Evolutionary conservation across 2,113 vertebrate genomes (phyloP), one percentile per base, ranked within the genome.

Genomic region (Turdus rufiventris): DNA sequence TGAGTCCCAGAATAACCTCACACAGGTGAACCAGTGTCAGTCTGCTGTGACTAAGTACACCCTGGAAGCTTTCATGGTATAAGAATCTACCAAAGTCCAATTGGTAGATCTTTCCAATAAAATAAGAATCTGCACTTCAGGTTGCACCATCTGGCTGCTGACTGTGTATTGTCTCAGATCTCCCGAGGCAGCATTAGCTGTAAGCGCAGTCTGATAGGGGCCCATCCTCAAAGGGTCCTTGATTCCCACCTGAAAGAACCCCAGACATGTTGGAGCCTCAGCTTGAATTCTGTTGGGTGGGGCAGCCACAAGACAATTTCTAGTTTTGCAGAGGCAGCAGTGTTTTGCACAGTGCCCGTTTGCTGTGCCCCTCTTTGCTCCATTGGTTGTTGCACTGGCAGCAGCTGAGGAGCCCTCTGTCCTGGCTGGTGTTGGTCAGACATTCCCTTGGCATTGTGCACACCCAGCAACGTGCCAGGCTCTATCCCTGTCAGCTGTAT

Each of bases 401-500:
- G 93, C 83, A 72, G 85, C 74, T 51, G 83, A 79, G 84, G 76
- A 89, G 24, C 48, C 57, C 76, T 57, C 47, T 91, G 70, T 68
- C 58, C 85, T 82, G 89, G 76, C 79, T 14, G 2, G 26, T 29
- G 33, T 12, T 92, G 93, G 86, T 86, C 82, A 92, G 82, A 48
- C 74, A 34, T 67, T 82, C 86, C 73, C 91, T 73, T 57, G 91
- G 63, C 88, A 66, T 10, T 38, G 68, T 18, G 23, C 77, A 51
- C 71, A 16, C 57, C 61, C 56, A 94, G 81, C 61, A 48, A 4
- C 1, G 73, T 89, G 84, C 95, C 94, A 92, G 94, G 88, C 94
- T 94, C 80, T 56, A 4, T 82, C 82, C 88, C 88, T 93, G 92
- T 83, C 93, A 94, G 96, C 85, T 47, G 88, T 91, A 94, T 96